These are phyloP conservation scores for Bovichtus diacanthus DNA, from an alignment of 2,797 vertebrate species.

Conservation along the genomic window DNA sequence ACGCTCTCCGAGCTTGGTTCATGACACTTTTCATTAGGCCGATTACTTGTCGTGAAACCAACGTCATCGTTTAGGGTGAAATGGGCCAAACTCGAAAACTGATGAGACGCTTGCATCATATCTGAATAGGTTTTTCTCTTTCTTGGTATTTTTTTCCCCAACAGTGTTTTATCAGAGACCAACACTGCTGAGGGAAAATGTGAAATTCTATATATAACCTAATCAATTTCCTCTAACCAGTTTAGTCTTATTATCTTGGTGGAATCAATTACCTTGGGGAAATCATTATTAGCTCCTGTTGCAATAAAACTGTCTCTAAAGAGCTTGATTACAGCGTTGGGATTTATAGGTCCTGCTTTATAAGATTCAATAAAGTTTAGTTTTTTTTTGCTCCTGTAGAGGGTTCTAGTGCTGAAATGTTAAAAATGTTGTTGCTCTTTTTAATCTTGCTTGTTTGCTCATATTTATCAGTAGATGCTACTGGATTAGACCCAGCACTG, in stretches of 20 bases:
- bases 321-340: neutral
- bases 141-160: neutral
- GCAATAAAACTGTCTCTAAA: constrained; percentile 32
- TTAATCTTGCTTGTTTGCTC: neutral
- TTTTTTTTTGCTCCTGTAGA: constrained; percentile 5
- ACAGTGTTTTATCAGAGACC: neutral
- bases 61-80: neutral
- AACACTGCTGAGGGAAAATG: constrained; percentile 6
- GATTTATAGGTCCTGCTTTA: constrained; percentile 14
- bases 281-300: constrained; percentile 20
- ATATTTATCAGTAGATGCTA: neutral
- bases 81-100: neutral
- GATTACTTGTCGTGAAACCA: constrained; percentile 11
- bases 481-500: neutral
- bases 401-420: neutral
- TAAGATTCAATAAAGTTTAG: constrained; percentile 25
- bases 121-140: neutral
- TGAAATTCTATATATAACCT: constrained; percentile 3
- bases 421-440: neutral
- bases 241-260: constrained; percentile 13
- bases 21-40: constrained; percentile 2
- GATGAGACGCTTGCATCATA: neutral
- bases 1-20: neutral
- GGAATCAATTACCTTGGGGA: constrained; percentile 28
- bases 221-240: constrained; percentile 31